Evolutionary conservation across 1,140 invertebrate genomes (phyloP).

Genomic region (Phthorimaea operculella): DNA sequence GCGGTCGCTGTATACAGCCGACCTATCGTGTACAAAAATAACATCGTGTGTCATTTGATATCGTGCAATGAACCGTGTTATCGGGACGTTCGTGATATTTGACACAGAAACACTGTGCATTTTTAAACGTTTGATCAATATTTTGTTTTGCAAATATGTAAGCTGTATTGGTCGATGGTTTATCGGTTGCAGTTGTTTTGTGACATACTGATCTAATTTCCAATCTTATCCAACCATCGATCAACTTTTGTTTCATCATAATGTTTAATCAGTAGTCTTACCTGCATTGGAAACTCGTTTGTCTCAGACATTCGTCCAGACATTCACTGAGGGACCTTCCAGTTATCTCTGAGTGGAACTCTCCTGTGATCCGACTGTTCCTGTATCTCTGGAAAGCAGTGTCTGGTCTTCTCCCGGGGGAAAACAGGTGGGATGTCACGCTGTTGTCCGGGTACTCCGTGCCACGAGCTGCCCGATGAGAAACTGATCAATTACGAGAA

Average conservation of each 20-base stretch:
- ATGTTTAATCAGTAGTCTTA: slow-evolving; percentile 10
- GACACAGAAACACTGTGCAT: background rate
- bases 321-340: slow-evolving; percentile 88
- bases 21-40: slow-evolving; percentile 49
- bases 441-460: slow-evolving; percentile 88
- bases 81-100: background rate
- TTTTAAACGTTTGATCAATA: background rate
- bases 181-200: background rate
- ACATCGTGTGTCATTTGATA: slow-evolving; percentile 1
- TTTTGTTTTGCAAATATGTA: background rate
- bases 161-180: background rate
- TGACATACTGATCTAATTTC: too few species aligned
- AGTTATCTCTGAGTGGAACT: slow-evolving; percentile 90
- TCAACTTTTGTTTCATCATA: background rate
- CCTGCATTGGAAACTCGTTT: slow-evolving; percentile 88
- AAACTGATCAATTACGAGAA: slow-evolving; percentile 63
- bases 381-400: slow-evolving; percentile 90
- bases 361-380: slow-evolving; percentile 82
- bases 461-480: slow-evolving; percentile 72
- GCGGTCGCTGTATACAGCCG: slow-evolving; percentile 87
- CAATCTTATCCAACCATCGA: background rate
- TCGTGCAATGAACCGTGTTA: slow-evolving; percentile 2
- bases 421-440: slow-evolving; percentile 82
- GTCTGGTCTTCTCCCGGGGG: slow-evolving; percentile 81
- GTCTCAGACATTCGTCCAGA: slow-evolving; percentile 86